Conservation (phyloP, 2,113 vertebrate genomes). For the Leucoraja erinaceus region DNA sequence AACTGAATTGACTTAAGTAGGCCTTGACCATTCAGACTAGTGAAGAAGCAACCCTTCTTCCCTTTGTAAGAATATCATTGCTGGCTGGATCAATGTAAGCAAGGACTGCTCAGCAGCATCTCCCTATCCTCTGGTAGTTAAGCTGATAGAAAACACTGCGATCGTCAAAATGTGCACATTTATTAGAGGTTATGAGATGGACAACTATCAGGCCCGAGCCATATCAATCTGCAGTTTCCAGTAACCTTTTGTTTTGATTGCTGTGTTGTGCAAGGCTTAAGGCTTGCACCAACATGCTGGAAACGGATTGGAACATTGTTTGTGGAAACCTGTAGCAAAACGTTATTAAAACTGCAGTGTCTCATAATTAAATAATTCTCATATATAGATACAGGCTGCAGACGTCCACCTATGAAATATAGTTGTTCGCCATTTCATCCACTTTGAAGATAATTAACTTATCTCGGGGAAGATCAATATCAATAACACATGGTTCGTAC, state of each 20-base stretch:
- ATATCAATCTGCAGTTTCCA: background rate
- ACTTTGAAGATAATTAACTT: conserved; percentile 27
- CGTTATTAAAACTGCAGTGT: background rate
- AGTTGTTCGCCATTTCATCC: background rate
- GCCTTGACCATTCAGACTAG: background rate
- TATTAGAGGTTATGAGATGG: background rate
- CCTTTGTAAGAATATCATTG: background rate
- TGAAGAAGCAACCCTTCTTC: background rate
- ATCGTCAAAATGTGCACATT: background rate
- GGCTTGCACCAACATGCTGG: background rate
- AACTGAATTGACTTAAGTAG: background rate
- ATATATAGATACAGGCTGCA: conserved; percentile 24
- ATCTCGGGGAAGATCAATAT: conserved; percentile 9
- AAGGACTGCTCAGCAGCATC: background rate
- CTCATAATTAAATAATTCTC: conserved; percentile 27
- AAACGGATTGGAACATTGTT: background rate
- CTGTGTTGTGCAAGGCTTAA: background rate
- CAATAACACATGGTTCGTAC: background rate
- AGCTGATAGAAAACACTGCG: background rate
- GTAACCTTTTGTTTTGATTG: background rate
- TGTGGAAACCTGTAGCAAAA: conserved; percentile 7
- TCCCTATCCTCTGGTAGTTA: background rate
- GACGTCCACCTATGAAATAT: conserved; percentile 1
- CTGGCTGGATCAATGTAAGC: background rate
- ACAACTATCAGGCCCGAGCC: background rate